Base-by-base conservation (phyloP, 2,888 invertebrate species). In the Oligia strigilis region DNA sequence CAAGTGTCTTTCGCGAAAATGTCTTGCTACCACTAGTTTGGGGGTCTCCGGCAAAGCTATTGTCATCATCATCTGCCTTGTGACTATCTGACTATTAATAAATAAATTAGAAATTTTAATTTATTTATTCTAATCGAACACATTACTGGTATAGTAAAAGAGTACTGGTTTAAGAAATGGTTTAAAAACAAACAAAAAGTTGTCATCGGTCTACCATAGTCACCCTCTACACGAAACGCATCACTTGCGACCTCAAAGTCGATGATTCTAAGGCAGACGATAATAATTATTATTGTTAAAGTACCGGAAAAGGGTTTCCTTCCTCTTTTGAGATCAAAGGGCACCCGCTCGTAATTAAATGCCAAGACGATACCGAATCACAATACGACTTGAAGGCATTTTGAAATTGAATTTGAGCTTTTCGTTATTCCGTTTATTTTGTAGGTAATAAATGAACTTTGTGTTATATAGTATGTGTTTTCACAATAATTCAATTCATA, bases 231-330 rank as follows among this genome's bases (percentile, higher is more conserved):
- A 43, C 19, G 46, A 60, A 60, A 72, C 70, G 17, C 73, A 81
- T 79, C 62, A 72, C 62, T 23, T n/a, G 72, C 29, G 55, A 80
- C 72, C 78, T 40, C 80, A 75, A 82, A 74, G 60, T 49, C 72
- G 71, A 84, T 73, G 73, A 82, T 72, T 73, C 75, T 67, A 72
- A 78, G 65, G 73, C 76, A 79, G 76, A 78, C 70, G 58, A 84
- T 73, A 84, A 78, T 78, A 78, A 86, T 87, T 72, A 90, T 87
- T 83, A 86, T 86, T 83, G 85, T 81, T 87, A 80, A 83, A 87
- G 83, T 82, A 80, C 82, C 89, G 81, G 85, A 87, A 89, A 90
- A 83, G 85, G 88, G 83, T 81, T 60, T 69, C 69, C 71, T 78
- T 83, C 49, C 75, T 72, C 62, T 49, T 80, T 73, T 40, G 58